A percentile compares a stretch with the other conserved stretches of the same genome.
phyloP scores from a whole-genome alignment of 1,140 invertebrate species.

The Sesamia nonagrioides region DNA sequence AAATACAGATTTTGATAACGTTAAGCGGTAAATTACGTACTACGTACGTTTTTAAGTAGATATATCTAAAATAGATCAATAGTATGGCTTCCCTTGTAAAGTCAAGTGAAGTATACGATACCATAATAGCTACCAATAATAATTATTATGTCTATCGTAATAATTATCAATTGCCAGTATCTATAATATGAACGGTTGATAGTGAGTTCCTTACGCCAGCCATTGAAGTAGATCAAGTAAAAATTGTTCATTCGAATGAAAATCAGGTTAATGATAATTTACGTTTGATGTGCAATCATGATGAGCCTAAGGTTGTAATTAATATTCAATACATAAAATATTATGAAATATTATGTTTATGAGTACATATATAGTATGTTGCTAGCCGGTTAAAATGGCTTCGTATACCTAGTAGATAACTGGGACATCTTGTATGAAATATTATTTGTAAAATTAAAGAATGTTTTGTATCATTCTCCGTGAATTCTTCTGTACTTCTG shows the following conservation, averaged over 20 bases:
- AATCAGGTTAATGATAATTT: slow-evolving; percentile 32
- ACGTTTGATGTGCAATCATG: slow-evolving; percentile 3
- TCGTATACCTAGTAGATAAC: background rate
- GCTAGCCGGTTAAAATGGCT: background rate
- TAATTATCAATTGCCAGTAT: slow-evolving; percentile 28
- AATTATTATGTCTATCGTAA: slow-evolving; percentile 1
- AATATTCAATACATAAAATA: slow-evolving; percentile 6
- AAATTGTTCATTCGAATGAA: slow-evolving; percentile 31
- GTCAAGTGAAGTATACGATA: background rate
- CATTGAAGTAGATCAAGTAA: slow-evolving; percentile 26
- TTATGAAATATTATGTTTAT: slow-evolving; percentile 2
- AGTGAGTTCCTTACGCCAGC: slow-evolving; percentile 3
- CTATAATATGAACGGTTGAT: slow-evolving; percentile 11
- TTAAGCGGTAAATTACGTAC: background rate
- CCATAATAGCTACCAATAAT: background rate
- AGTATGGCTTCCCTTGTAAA: background rate
- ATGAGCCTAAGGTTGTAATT: slow-evolving; percentile 8
- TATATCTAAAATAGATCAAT: background rate
- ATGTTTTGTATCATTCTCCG: background rate
- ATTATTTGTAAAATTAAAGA: background rate
- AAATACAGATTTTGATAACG: slow-evolving; percentile 10
- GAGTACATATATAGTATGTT: background rate
- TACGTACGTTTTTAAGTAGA: too few species aligned
- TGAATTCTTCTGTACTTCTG: background rate
- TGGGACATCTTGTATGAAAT: background rate